These are phyloP conservation scores for Emydoidea blandingii DNA, from an alignment of 2,797 vertebrate species.

Conservation along the genomic window DNA sequence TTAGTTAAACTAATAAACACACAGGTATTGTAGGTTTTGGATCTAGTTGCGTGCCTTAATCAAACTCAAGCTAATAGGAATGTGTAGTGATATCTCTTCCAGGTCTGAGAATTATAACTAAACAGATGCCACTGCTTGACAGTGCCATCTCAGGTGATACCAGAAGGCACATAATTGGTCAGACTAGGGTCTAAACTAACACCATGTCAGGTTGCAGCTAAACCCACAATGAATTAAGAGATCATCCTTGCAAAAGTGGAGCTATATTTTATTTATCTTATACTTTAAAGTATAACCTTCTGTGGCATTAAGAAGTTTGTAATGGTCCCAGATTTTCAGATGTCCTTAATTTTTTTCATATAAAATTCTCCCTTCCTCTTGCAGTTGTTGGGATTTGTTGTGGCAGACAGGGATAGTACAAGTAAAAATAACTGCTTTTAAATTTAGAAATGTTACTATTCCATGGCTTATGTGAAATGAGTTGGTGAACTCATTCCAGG, in stretches of 20 bases:
- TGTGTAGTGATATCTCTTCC: background rate
- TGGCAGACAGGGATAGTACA: background rate
- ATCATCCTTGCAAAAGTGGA: background rate
- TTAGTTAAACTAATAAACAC: background rate
- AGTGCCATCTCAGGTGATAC: background rate
- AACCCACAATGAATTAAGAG: background rate
- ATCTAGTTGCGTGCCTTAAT: background rate
- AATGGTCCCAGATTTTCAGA: background rate
- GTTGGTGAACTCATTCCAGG: background rate
- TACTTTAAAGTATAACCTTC: background rate
- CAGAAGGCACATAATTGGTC: background rate
- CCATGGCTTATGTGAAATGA: background rate
- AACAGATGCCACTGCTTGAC: rapidly evolving
- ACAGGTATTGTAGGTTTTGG: background rate
- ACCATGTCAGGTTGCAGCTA: background rate
- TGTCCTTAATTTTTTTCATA: background rate
- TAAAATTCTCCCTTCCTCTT: background rate
- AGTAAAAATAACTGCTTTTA: background rate
- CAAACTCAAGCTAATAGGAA: background rate
- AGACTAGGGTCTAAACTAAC: background rate
- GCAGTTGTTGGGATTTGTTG: background rate
- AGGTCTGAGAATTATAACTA: background rate
- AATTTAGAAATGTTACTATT: background rate
- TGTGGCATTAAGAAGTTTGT: background rate
- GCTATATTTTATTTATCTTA: background rate